phyloP scores from a whole-genome alignment of 2,113 vertebrate species.

The Lepisosteus oculatus region DNA sequence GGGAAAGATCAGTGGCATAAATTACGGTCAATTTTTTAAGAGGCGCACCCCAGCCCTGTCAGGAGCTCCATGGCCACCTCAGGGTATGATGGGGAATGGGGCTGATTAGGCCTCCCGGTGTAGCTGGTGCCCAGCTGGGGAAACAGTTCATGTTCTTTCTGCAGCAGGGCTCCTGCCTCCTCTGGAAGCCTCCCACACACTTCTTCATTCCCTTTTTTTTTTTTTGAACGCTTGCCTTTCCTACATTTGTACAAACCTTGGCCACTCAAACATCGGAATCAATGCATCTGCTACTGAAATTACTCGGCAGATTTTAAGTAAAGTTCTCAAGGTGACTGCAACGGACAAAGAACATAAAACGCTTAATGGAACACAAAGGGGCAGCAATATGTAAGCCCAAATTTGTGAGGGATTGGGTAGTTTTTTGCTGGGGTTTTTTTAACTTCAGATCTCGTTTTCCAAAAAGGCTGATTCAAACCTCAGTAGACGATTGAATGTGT shows the following conservation, averaged over 20 bases:
- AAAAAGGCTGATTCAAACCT: conserved; percentile 46
- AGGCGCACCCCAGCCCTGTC: background rate
- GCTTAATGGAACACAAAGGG: conserved; percentile 68
- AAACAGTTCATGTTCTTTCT: background rate
- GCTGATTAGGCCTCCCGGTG: background rate
- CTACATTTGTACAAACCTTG: conserved; percentile 53
- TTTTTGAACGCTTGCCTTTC: conserved; percentile 22
- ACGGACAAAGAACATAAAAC: conserved; percentile 70
- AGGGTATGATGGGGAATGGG: background rate
- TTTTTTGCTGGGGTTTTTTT: conserved; percentile 30
- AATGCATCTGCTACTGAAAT: conserved; percentile 64
- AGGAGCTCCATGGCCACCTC: background rate
- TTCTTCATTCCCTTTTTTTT: background rate
- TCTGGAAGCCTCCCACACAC: background rate
- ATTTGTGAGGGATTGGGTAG: conserved; percentile 60
- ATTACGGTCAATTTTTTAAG: background rate
- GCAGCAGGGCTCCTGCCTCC: background rate
- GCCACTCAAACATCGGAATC: conserved; percentile 61
- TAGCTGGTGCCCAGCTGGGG: background rate
- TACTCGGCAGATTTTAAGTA: conserved; percentile 73
- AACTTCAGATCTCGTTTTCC: conserved; percentile 55
- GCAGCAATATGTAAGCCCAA: conserved; percentile 65
- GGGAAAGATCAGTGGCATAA: background rate
- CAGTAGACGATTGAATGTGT: conserved; percentile 39
- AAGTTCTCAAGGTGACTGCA: conserved; percentile 71